Conservation (phyloP, 2,113 vertebrate genomes). For the Oreochromis tanganicae region DNA sequence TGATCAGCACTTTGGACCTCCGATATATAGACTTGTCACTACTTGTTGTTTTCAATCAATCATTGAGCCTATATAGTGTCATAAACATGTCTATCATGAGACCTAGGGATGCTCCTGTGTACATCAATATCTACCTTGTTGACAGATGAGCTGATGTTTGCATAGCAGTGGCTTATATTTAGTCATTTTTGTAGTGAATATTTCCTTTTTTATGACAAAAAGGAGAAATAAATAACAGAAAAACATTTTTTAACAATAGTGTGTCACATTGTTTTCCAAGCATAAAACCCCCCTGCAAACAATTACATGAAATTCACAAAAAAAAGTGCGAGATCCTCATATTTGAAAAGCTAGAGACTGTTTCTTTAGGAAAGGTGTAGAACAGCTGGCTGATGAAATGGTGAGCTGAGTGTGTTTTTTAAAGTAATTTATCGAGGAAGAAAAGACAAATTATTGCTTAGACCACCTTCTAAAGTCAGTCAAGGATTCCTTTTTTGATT, state of each 20-base stretch:
- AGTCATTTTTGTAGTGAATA: neutral
- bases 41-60: neutral
- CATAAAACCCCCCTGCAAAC: neutral
- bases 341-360: neutral
- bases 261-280: neutral
- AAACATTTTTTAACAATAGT: neutral
- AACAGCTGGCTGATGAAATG: neutral
- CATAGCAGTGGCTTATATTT: neutral
- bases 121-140: neutral
- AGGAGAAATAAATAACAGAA: neutral
- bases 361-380: neutral
- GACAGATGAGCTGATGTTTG: neutral
- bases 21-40: neutral
- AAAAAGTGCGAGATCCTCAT: neutral
- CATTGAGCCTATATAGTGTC: neutral
- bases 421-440: neutral
- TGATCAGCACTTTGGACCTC: neutral
- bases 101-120: neutral
- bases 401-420: neutral
- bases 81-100: neutral
- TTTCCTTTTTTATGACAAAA: neutral
- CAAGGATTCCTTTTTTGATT: neutral
- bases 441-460: neutral
- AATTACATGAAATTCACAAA: neutral
- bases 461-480: neutral